Base-by-base conservation (phyloP, 1,140 invertebrate genomes). In the Notospermus geniculatus region DNA sequence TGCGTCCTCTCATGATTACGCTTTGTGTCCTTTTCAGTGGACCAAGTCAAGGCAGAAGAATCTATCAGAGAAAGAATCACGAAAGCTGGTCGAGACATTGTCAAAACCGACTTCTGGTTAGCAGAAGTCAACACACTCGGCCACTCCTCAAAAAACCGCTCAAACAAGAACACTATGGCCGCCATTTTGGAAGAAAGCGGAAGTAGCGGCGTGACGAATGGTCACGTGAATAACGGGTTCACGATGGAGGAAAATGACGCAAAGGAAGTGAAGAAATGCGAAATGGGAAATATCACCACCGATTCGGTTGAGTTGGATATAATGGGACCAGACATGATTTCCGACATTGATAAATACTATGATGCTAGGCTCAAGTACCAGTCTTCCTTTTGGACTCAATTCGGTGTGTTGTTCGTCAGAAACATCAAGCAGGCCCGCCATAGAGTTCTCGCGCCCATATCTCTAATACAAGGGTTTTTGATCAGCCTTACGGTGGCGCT, bases 341-440 rank as follows among this genome's bases (percentile, higher is more conserved):
- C 32, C 15, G 15, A 36, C 15, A 36, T 36, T 36, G 32, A 36
- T 15, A 36, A 36, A 36, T 36, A 36, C 15, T 36, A 36, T 36
- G 32, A 36, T 15, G 32, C 32, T 36, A 4, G 32, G 32, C 5
- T 36, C 32, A 83, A 82, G 67, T 92, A 90, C 90, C 89, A 90
- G 27, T 92, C 90, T 5, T 87, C 87, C 64, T 91, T 92, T 70
- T 87, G 86, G 80, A 91, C 90, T 0, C 91, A 93, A 75, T 89
- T 91, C 73, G 88, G 86, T 81, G 88, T 87, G 23, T 83, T 93
- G 62, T 89, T 89, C 22, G 85, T 87, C 72, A 80, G 91, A 64
- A 91, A 92, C 78, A 92, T 91, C 77, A 87, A 87, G 76, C 89
- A 91, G 77, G 89, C 90, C n/a, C 82, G 87, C 65, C 87, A 88